Base-by-base conservation (phyloP, 2,888 invertebrate genomes). In the Hypselothyrea guttata region DNA sequence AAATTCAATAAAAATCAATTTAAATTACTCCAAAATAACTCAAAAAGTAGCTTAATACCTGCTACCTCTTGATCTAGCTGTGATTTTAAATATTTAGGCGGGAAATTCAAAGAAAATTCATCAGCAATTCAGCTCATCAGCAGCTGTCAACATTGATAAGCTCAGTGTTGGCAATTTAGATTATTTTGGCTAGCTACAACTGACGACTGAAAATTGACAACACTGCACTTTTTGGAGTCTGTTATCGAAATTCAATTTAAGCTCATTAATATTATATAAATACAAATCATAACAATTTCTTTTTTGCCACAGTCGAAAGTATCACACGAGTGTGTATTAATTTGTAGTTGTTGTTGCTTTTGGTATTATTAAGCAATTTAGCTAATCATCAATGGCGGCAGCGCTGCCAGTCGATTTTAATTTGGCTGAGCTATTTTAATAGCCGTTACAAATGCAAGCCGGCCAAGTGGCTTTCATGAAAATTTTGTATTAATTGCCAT, bases 341-440 rank as follows among this genome's bases (percentile, higher is more conserved):
- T 30, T 41, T 1, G 3, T 42, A 18, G 35, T 38, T 38, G 31
- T 12, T 30, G 7, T 34, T 41, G 11, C 15, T 47, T n/a, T 11
- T 13, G 12, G 27, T 40, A 71, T 70, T 74, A 75, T 75, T 75
- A 59, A 75, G 83, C 72, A 71, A 75, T 75, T 78, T 75, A 56
- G 47, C 34, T 66, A 52, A 60, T 64, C 42, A 33, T 70, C 30
- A 55, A 51, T 44, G 47, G 22, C 22, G 47, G 22, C 22, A 22
- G 22, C 22, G 2, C 22, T 22, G 5, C 3, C 35, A 46, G 51
- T 49, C 63, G 71, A 64, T 73, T 74, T 77, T 78, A 84, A 84
- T 77, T 84, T 76, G 61, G 71, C 30, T 76, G 54, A 70, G 56
- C 60, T 58, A 84, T 84, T 77, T 77, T 73, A 84, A 84, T 84